Evolutionary conservation across 2,888 invertebrate genomes (phyloP), one percentile per base, ranked within the genome.

Genomic region (Anthrax anthrax): DNA sequence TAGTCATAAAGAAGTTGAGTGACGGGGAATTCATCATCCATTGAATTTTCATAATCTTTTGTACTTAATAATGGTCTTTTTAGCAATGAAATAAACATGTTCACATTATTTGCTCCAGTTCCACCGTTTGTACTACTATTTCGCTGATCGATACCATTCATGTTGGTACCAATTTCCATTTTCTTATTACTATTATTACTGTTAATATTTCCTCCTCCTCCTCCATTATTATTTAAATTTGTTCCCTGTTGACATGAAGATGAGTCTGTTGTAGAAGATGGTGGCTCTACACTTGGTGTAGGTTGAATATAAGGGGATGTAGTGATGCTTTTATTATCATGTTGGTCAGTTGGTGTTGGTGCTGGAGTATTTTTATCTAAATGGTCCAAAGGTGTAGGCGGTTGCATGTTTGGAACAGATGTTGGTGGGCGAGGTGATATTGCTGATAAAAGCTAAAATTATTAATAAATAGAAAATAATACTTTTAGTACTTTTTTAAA

Each of bases 1-100:
- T 90, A 91, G 70, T 94, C 91, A 69, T 94, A 94, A 18, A 95
- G 75, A 70, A 84, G 77, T 56, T 85, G 81, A 53, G 85, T 74
- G 47, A 81, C 77, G 57, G 80, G 79, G 62, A 84, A 84, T 62
- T 91, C 89, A 57, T 88, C 88, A 23, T 82, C 77, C 46, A 84
- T 74, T 57, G 82, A 81, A 49, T 78, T 78, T 58, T 90, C 87
- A 55, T 83, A 80, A 59, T 86, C 86, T 58, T 81, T 81, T 42
- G 80, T 77, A 44, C 78, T 80, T 58, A 94, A 74, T 52, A 77
- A 70, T 37, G 94, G 94, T 60, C 90, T 74, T 66, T 85, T 84
- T 58, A 80, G 67, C 52, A 72, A 63, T 48, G 61, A 64, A 16
- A 61, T 56, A 47, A 61, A 58, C 44, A 63, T 60, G 32, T 58